Evolutionary conservation across 2,888 invertebrate genomes (phyloP), one percentile per base, ranked within the genome.

Genomic region (Callinectes sapidus): DNA sequence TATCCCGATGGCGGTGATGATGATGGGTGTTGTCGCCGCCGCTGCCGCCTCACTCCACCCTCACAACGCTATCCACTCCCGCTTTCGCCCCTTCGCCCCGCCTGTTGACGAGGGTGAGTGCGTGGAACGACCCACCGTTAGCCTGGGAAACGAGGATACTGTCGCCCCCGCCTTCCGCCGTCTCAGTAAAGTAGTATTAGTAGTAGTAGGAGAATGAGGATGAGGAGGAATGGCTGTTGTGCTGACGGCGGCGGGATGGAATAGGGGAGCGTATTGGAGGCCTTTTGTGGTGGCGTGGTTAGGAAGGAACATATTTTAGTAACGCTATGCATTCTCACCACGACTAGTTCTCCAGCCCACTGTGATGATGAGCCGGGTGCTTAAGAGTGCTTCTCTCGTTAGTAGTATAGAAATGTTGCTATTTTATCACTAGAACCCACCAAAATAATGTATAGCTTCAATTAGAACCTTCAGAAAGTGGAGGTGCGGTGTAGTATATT

Each of bases 61-160:
- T 71, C 71, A 71, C 28, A 71, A 71, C 18, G 2, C 71, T 18
- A 23, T 13, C 71, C 28, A 39, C 71, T 71, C 71, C 23, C 28
- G 71, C 13, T 28, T 28, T 28, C 71, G 10, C 71, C 28, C n/a
- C 71, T 48, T 48, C 48, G 5, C 6, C 48, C 48, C 71, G 71
- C 71, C 28, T 71, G 71, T 71, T 71, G 71, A 81, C 81, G 81
- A 81, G 81, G 81, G 81, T 35, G 32, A 35, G 35, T 81, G 81
- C 35, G 81, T 18, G 16, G 81, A 81, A 81, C 81, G 81, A 35
- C 35, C 81, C 35, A 32, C 81, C 81, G 81, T 81, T 81, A 81
- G 28, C 81, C 13, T 35, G 81, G 35, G 32, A 81, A 35, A 81
- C 81, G 81, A 81, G 81, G 35, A 81, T 32, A 81, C 81, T n/a